A percentile compares a stretch with the other conserved stretches of the same genome.
phyloP scores from a whole-genome alignment of 1,140 invertebrate genomes.

The Ericerus pela region DNA sequence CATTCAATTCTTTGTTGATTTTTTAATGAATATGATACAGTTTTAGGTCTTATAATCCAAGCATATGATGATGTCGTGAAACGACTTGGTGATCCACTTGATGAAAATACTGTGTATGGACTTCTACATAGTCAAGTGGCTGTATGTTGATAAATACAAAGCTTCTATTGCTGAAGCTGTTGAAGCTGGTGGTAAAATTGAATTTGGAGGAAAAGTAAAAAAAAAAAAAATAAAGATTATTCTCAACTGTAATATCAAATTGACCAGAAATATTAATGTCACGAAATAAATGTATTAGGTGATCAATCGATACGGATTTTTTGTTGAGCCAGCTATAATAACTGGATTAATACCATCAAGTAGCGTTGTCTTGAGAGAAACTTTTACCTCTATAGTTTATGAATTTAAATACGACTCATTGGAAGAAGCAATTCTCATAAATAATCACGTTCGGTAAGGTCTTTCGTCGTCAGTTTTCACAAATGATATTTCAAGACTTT shows the following conservation, averaged over 20 bases:
- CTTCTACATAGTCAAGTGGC: slow-evolving; percentile 74
- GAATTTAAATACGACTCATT: slow-evolving; percentile 65
- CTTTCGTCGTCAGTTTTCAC: slow-evolving; percentile 93
- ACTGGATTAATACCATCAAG: slow-evolving; percentile 54
- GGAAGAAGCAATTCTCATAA: slow-evolving; percentile 77
- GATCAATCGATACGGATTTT: background rate
- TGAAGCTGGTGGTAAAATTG: slow-evolving; percentile 62
- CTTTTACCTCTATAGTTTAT: slow-evolving; percentile 97
- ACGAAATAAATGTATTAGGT: too few relatives aligned
- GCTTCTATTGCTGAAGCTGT: slow-evolving; percentile 57
- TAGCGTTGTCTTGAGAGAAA: slow-evolving; percentile 77
- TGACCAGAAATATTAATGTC: background rate
- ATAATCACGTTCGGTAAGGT: slow-evolving; percentile 93
- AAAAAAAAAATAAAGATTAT: too few relatives aligned
- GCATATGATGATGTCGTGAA: slow-evolving; percentile 62
- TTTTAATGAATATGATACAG: slow-evolving; percentile 57
- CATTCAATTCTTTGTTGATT: slow-evolving; percentile 34
- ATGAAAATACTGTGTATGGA: slow-evolving; percentile 69
- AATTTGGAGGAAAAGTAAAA: slow-evolving; percentile 79
- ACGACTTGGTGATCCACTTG: slow-evolving; percentile 79
- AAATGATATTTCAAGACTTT: slow-evolving; percentile 70
- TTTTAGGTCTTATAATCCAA: slow-evolving; percentile 54
- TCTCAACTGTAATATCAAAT: background rate
- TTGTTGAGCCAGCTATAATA: background rate
- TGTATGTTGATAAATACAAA: slow-evolving; percentile 53